These are phyloP conservation scores for Chloroclystis v-ata DNA, from an alignment of 2,888 invertebrate species.

Conservation along the genomic window DNA sequence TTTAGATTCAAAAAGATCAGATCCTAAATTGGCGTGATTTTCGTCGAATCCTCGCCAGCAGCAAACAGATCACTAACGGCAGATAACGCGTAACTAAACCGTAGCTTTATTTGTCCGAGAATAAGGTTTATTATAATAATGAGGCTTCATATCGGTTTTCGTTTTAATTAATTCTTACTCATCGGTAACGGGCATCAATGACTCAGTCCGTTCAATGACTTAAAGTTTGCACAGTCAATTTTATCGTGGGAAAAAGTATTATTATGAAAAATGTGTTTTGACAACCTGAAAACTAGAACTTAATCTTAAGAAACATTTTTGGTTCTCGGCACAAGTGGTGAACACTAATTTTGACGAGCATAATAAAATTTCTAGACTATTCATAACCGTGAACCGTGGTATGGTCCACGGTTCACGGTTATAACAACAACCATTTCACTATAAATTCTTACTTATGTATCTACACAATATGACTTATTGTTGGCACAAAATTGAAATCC, in stretches of 20 bases:
- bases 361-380: no score
- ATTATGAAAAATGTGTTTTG: slow-evolving; percentile 1
- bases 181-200: slow-evolving; percentile 63
- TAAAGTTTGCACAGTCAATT: slow-evolving; percentile 11
- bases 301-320: background rate
- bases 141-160: slow-evolving; percentile 47
- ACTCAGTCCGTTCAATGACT: slow-evolving; percentile 48
- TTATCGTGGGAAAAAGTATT: slow-evolving; percentile 17
- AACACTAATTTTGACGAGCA: no score
- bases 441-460: no score
- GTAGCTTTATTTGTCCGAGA: slow-evolving; percentile 37
- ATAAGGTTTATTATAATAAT: slow-evolving; percentile 38
- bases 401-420: no score
- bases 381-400: no score
- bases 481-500: no score
- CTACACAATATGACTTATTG: no score
- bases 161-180: slow-evolving; percentile 73
- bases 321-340: no score
- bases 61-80: slow-evolving; percentile 63
- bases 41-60: slow-evolving; percentile 48
- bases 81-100: slow-evolving; percentile 21
- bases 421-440: no score
- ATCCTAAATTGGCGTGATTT: slow-evolving; percentile 64
- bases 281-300: background rate
- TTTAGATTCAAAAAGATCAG: slow-evolving; percentile 37